These are phyloP conservation scores for Gryllus longicercus DNA, from an alignment of 2,888 invertebrate genomes.

Conservation along the genomic window DNA sequence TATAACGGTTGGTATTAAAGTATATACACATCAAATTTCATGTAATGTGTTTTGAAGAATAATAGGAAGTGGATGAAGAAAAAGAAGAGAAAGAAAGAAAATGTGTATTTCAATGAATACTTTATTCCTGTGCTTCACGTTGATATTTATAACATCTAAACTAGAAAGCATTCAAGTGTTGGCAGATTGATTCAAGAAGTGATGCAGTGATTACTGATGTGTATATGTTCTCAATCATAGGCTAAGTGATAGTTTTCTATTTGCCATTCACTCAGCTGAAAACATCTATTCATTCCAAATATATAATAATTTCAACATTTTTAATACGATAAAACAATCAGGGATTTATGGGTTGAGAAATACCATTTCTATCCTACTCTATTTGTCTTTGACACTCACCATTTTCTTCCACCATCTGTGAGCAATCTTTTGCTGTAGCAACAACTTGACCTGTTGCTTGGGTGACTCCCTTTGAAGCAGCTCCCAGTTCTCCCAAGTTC, in stretches of 20 bases:
- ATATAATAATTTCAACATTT: neutral
- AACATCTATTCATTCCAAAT: too few species aligned
- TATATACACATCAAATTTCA: neutral
- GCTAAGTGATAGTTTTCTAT: too few species aligned
- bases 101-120: too few species aligned
- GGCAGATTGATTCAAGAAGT: too few species aligned
- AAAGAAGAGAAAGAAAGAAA: neutral
- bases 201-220: too few species aligned
- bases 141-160: too few species aligned
- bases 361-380: too few species aligned
- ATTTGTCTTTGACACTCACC: constrained; percentile 50
- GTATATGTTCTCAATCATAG: too few species aligned
- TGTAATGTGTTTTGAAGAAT: neutral
- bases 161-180: too few species aligned
- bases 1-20: too few species aligned
- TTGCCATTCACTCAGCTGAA: too few species aligned
- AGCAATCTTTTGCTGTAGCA: constrained; percentile 87
- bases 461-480: constrained; percentile 85
- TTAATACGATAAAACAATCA: constrained; percentile 28
- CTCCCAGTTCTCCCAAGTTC: constrained; percentile 74
- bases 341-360: neutral
- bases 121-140: too few species aligned
- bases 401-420: constrained; percentile 78
- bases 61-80: neutral
- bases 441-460: constrained; percentile 89